Evolutionary conservation across 2,113 vertebrate genomes (phyloP).

Genomic region (Peucedramus taeniatus): DNA sequence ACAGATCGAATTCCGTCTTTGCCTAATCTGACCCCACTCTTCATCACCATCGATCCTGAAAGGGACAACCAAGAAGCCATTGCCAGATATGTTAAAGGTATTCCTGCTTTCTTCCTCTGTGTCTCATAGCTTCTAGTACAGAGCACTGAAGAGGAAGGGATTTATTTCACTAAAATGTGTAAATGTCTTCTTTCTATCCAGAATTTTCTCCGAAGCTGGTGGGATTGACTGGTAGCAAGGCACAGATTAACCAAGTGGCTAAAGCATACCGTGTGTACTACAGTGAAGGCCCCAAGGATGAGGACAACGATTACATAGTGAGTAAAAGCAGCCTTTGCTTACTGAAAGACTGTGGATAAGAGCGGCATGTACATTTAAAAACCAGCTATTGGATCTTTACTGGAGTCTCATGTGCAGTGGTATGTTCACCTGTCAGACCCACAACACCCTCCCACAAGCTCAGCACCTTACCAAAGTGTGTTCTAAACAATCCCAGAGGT

Average conservation of each 20-base stretch:
- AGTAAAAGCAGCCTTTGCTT: constrained; percentile 62
- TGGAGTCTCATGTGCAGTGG: background rate
- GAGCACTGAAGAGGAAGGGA: background rate
- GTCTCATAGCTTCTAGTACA: background rate
- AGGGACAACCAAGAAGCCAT: constrained; percentile 87
- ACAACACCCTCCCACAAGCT: background rate
- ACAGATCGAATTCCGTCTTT: constrained; percentile 84
- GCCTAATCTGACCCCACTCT: constrained; percentile 86
- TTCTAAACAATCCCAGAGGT: background rate
- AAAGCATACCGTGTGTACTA: constrained; percentile 91
- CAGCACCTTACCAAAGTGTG: background rate
- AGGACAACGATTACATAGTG: constrained; percentile 96
- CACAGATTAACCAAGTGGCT: constrained; percentile 83
- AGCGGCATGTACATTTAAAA: background rate
- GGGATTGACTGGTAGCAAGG: constrained; percentile 84
- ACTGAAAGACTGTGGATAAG: background rate
- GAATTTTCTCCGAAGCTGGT: constrained; percentile 95
- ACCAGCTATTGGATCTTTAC: background rate
- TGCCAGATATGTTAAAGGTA: constrained; percentile 90
- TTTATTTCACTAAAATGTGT: background rate
- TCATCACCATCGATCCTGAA: constrained; percentile 95
- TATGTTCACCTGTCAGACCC: background rate
- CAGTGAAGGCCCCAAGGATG: constrained; percentile 94
- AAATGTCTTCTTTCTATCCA: constrained; percentile 43
- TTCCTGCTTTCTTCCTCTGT: background rate